These are phyloP conservation scores for Pangasius sanitwongsei DNA, from an alignment of 2,797 vertebrate species.

Conservation along the genomic window DNA sequence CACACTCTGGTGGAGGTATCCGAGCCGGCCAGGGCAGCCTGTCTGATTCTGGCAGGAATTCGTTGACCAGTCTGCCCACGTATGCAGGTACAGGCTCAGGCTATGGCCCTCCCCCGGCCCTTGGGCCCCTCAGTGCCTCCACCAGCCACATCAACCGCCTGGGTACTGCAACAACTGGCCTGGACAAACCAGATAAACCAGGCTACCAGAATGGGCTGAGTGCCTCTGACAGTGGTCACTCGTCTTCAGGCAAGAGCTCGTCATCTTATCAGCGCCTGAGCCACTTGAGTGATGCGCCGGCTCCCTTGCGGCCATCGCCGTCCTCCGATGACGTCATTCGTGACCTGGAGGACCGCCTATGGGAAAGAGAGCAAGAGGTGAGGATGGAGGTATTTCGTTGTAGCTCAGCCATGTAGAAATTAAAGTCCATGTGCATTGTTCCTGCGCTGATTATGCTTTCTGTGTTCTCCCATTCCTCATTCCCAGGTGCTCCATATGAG, in stretches of 20 bases:
- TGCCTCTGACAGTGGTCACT: constrained; percentile 92
- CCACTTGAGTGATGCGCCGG: constrained; percentile 86
- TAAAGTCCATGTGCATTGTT: background rate
- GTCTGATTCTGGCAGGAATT: constrained; percentile 97
- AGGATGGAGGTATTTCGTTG: constrained; percentile 31
- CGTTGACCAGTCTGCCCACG: constrained; percentile 94
- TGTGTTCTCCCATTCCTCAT: background rate
- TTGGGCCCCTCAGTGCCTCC: constrained; percentile 96
- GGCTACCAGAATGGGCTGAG: constrained; percentile 93
- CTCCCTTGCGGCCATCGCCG: constrained; percentile 88
- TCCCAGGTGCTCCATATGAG: constrained; percentile 88
- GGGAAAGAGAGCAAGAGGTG: constrained; percentile 99
- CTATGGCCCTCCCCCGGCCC: constrained; percentile 87
- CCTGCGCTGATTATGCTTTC: constrained; percentile 16
- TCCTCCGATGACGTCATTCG: constrained; percentile 96
- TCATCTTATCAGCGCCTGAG: constrained; percentile 92
- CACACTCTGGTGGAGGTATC: constrained; percentile 29
- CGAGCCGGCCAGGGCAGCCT: constrained; percentile 77
- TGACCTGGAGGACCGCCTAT: constrained; percentile 93
- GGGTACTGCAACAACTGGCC: constrained; percentile 83
- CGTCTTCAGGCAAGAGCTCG: constrained; percentile 92
- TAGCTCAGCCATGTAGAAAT: background rate
- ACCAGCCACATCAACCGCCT: constrained; percentile 98
- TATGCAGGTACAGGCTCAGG: constrained; percentile 82
- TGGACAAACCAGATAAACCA: constrained; percentile 70